Evolutionary conservation across 2,113 vertebrate genomes (phyloP).

Genomic region (Ctenomys sociabilis): DNA sequence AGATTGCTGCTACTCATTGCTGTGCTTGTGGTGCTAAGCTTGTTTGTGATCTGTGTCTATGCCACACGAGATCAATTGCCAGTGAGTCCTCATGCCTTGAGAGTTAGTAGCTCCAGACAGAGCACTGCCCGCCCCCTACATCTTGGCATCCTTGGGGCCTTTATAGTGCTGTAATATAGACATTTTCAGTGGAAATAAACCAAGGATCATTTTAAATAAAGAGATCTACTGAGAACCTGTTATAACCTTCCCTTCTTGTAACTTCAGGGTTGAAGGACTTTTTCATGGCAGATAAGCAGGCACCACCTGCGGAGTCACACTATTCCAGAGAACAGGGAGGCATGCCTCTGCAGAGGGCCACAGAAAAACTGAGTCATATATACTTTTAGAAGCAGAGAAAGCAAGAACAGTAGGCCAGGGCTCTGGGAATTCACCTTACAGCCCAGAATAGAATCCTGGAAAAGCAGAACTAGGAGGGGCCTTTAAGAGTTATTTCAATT

Average conservation of each 20-base stretch:
- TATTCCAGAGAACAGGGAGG: background rate
- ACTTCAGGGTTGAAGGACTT: background rate
- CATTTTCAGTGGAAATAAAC: background rate
- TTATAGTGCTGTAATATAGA: background rate
- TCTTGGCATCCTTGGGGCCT: background rate
- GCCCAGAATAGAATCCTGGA: conserved; percentile 9
- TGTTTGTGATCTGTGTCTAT: background rate
- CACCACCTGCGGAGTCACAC: background rate
- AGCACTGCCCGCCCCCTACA: background rate
- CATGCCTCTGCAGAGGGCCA: background rate
- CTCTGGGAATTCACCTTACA: conserved; percentile 27
- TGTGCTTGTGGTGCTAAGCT: background rate
- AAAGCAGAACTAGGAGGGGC: background rate
- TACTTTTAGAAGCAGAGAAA: conserved; percentile 10
- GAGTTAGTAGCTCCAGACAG: background rate
- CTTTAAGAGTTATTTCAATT: conserved; percentile 20
- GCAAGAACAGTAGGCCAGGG: background rate
- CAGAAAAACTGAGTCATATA: conserved; percentile 15
- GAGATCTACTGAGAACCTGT: background rate
- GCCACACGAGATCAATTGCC: background rate
- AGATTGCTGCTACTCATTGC: background rate
- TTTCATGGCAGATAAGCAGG: background rate
- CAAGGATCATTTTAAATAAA: background rate
- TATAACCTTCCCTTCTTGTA: background rate
- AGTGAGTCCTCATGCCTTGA: background rate